Evolutionary conservation across 1,140 invertebrate species (phyloP).

Genomic region (Solenopsis fugax): DNA sequence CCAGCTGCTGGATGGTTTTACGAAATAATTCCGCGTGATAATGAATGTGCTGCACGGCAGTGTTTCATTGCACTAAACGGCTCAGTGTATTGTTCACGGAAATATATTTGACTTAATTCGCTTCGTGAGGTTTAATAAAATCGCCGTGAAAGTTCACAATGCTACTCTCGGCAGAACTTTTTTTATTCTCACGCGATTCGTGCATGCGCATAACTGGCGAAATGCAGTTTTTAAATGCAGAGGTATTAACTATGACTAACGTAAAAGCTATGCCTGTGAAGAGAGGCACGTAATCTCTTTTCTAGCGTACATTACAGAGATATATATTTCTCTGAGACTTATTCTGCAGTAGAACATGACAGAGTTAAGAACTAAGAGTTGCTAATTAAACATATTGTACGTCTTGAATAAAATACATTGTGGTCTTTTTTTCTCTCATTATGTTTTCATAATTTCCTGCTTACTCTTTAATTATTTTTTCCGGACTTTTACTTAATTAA

Average conservation of each 20-base stretch:
- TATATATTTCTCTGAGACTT: constrained; percentile 6
- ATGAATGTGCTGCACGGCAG: background rate
- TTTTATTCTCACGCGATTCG: constrained; percentile 40
- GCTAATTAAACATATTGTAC: background rate
- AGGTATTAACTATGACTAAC: constrained; percentile 8
- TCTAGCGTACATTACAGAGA: constrained; percentile 10
- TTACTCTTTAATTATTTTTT: background rate
- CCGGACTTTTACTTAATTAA: background rate
- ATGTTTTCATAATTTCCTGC: background rate
- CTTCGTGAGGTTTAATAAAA: constrained; percentile 10
- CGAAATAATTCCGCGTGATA: constrained; percentile 22
- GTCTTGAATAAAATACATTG: background rate
- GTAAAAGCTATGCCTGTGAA: background rate
- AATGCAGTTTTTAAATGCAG: constrained; percentile 36
- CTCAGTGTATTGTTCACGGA: background rate
- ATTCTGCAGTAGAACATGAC: background rate
- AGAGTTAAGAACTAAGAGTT: background rate
- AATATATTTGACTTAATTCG: constrained; percentile 19
- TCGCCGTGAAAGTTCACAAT: constrained; percentile 32
- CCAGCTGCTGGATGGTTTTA: constrained; percentile 5
- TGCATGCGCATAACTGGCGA: background rate
- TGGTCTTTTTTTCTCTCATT: background rate
- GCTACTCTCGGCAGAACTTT: background rate
- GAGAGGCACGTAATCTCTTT: constrained; percentile 19
- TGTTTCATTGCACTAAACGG: constrained; percentile 10